These are phyloP conservation scores for Spheniscus mendiculus DNA, from an alignment of 2,113 vertebrate species.

Conservation along the genomic window DNA sequence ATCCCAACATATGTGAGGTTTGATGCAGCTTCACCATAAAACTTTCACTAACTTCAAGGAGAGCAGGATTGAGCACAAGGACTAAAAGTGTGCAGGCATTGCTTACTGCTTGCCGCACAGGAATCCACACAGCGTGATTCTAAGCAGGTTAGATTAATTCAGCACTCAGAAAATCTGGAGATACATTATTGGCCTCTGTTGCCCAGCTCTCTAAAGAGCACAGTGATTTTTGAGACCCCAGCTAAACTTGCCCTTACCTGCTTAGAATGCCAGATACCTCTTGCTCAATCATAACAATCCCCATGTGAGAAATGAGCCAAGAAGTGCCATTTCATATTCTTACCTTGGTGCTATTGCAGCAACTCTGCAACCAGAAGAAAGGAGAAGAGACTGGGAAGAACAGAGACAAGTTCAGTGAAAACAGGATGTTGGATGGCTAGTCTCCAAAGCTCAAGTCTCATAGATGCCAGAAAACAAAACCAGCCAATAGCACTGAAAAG, in stretches of 20 bases:
- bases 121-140: neutral
- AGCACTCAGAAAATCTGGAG: neutral
- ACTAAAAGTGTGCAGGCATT: neutral
- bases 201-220: neutral
- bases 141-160: neutral
- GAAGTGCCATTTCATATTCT: neutral
- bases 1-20: neutral
- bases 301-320: neutral
- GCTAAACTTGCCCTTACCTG: neutral
- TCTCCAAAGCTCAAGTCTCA: neutral
- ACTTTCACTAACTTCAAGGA: neutral
- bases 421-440: conserved; percentile 34
- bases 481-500: conserved; percentile 18
- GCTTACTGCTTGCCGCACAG: neutral
- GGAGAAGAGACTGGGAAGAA: neutral
- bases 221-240: neutral
- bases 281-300: neutral
- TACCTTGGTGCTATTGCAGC: conserved; percentile 10
- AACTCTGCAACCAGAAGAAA: neutral
- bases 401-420: conserved; percentile 28
- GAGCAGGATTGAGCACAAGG: neutral
- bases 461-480: conserved; percentile 27
- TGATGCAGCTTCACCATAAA: neutral
- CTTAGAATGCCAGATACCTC: neutral
- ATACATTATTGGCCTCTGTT: neutral